Evolutionary conservation across 53 echinoderm and acorn worm genomes (phyloP).

Genomic region (Actinopyga echinites): DNA sequence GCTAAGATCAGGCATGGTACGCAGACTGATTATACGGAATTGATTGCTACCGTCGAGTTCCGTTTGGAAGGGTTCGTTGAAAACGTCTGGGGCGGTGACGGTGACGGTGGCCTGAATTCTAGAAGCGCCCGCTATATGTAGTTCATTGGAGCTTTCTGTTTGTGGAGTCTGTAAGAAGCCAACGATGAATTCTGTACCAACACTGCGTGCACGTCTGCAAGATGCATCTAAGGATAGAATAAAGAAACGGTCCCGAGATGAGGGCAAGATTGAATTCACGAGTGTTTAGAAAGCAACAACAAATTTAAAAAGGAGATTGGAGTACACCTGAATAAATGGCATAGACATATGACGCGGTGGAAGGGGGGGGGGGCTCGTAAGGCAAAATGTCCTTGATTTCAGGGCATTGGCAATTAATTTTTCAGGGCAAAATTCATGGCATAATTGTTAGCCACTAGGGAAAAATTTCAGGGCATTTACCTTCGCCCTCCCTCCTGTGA

Average conservation of each 20-base stretch:
- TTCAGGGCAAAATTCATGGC: no score
- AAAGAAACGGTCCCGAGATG: background rate
- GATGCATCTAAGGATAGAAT: background rate
- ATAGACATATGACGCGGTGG: no score
- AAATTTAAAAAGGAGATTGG: no score
- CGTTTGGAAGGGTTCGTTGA: background rate
- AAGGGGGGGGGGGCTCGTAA: no score
- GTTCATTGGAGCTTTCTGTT: constrained; percentile 53
- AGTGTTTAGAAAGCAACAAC: no score
- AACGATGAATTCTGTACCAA: constrained; percentile 81
- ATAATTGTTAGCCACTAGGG: no score
- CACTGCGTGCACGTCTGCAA: constrained; percentile 40
- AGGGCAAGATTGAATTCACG: background rate
- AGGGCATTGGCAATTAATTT: no score
- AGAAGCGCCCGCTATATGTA: constrained; percentile 79
- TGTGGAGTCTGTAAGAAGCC: constrained; percentile 81
- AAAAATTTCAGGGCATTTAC: no score
- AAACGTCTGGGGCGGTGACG: constrained; percentile 55
- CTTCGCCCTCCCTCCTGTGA: no score
- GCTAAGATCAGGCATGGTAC: constrained; percentile 4
- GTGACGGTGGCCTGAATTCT: constrained; percentile 62
- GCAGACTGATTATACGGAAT: constrained; percentile 38
- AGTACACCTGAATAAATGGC: no score
- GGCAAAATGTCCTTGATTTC: no score
- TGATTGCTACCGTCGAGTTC: constrained; percentile 56